Percentiles rank a stretch among this genome's conserved stretches.
Evolutionary conservation across 2,888 invertebrate species (phyloP).

Genomic region (Fabriciana adippe): DNA sequence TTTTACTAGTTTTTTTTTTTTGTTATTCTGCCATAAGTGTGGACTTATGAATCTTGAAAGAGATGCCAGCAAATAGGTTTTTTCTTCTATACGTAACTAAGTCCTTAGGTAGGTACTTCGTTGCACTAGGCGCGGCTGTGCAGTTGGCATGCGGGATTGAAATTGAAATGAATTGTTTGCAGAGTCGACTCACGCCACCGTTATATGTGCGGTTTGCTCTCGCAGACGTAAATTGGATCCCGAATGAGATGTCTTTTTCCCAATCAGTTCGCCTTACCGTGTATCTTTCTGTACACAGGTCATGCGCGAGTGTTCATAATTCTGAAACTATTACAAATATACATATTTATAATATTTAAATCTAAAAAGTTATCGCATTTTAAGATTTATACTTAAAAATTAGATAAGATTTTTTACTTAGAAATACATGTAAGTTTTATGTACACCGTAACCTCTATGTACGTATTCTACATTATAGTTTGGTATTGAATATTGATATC

Average conservation of each 20-base stretch:
- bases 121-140: conserved; percentile 42
- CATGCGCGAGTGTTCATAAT: neutral
- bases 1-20: neutral
- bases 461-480: too few species aligned
- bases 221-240: conserved; percentile 67
- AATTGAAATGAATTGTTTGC: conserved; percentile 78
- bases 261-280: conserved; percentile 16
- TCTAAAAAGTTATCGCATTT: too few species aligned
- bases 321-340: neutral
- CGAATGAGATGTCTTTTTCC: conserved; percentile 61
- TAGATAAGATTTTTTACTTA: too few species aligned
- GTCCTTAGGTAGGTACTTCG: conserved; percentile 2
- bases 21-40: neutral
- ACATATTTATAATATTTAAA: too few species aligned
- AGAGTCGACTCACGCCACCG: conserved; percentile 55
- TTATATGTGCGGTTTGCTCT: conserved; percentile 64
- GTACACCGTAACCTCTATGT: too few species aligned
- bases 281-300: neutral
- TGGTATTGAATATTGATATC: too few species aligned
- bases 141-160: conserved; percentile 58
- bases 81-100: neutral
- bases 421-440: too few species aligned
- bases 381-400: too few species aligned
- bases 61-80: neutral
- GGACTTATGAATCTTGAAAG: neutral